Conservation (phyloP, 2,888 invertebrate species). For the Chaitophorus viminalis region DNA sequence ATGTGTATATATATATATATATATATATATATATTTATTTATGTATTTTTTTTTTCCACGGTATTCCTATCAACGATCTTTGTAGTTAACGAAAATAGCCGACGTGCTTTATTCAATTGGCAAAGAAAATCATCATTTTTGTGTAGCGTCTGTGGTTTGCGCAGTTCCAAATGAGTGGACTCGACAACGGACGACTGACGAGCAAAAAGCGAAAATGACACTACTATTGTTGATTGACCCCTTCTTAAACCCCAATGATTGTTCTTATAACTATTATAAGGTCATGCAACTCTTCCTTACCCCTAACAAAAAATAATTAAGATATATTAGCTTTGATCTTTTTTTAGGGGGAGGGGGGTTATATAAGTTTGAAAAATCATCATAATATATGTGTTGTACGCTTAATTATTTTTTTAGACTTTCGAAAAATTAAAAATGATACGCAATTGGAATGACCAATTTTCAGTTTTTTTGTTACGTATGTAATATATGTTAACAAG, state of each 20-base stretch:
- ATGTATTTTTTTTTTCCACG: slow-evolving; percentile 12
- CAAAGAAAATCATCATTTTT: slow-evolving; percentile 50
- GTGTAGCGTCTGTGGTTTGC: slow-evolving; percentile 40
- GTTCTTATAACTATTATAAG: not conserved
- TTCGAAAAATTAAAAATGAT: slow-evolving; percentile 55
- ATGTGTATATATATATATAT: not conserved
- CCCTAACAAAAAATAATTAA: not conserved
- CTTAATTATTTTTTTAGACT: slow-evolving; percentile 34
- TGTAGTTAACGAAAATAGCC: slow-evolving; percentile 20
- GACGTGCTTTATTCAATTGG: slow-evolving; percentile 36
- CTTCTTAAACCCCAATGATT: slow-evolving; percentile 7
- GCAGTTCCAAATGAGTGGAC: slow-evolving; percentile 48
- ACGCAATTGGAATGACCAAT: slow-evolving; percentile 28
- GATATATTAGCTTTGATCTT: not conserved
- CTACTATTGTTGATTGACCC: slow-evolving; percentile 40
- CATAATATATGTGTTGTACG: not conserved
- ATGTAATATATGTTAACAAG: slow-evolving; percentile 49
- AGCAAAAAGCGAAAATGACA: slow-evolving; percentile 54
- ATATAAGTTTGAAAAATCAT: not conserved
- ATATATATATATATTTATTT: too few species aligned
- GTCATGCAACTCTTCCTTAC: slow-evolving; percentile 53
- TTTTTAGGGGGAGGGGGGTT: too few species aligned
- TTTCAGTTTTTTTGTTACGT: slow-evolving; percentile 36
- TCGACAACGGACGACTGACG: slow-evolving; percentile 6
- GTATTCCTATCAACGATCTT: slow-evolving; percentile 25